A percentile compares a stretch with the other conserved stretches of the same genome.
These are phyloP conservation scores for Eugnorisma glareosa DNA, from an alignment of 2,888 invertebrate genomes.

Conservation along the genomic window DNA sequence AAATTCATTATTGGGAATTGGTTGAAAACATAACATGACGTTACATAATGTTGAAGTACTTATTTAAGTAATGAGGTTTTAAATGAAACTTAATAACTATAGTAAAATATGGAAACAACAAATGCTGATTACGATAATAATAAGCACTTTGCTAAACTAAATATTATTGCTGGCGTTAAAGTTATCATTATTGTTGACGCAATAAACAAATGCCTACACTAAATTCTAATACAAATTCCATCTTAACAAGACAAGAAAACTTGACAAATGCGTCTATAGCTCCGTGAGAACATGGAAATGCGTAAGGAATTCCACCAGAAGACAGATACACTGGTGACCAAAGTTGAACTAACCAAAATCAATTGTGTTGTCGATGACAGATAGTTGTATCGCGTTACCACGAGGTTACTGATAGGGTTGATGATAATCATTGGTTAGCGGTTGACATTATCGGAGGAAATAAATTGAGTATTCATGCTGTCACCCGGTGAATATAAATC, in stretches of 20 bases:
- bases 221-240: slow-evolving; percentile 46
- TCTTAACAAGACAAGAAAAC: slow-evolving; percentile 41
- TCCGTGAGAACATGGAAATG: slow-evolving; percentile 46
- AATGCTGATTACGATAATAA: slow-evolving; percentile 24
- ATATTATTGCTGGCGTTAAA: slow-evolving; percentile 23
- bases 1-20: slow-evolving; percentile 71
- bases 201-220: slow-evolving; percentile 29
- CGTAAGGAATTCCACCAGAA: slow-evolving; percentile 55
- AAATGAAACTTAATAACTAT: slow-evolving; percentile 13
- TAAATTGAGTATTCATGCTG: slow-evolving; percentile 81
- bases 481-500: slow-evolving; percentile 78
- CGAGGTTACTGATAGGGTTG: slow-evolving; percentile 69
- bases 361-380: slow-evolving; percentile 62
- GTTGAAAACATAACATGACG: slow-evolving; percentile 59
- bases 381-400: slow-evolving; percentile 63
- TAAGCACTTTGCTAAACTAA: slow-evolving; percentile 15
- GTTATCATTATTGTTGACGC: slow-evolving; percentile 16
- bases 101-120: slow-evolving; percentile 24
- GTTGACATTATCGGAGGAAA: slow-evolving; percentile 82
- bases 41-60: slow-evolving; percentile 14
- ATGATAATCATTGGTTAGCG: slow-evolving; percentile 80
- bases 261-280: slow-evolving; percentile 48
- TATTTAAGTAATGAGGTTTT: slow-evolving; percentile 36
- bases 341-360: slow-evolving; percentile 59
- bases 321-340: slow-evolving; percentile 59